phyloP scores from a whole-genome alignment of 2,888 invertebrate species.

The Apamea sordens region DNA sequence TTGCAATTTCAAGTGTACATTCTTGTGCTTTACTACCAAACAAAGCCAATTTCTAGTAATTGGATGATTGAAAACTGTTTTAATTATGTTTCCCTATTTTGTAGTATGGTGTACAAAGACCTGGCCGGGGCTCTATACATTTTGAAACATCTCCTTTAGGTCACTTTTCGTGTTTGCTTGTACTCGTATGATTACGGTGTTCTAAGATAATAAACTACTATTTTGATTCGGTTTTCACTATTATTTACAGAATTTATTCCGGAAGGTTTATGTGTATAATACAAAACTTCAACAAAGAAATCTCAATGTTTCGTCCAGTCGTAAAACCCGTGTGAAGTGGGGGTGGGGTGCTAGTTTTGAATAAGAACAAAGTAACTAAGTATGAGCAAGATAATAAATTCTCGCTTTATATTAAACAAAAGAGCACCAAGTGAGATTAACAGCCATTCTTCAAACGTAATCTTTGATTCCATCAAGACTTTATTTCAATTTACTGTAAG shows the following conservation, averaged over 20 bases:
- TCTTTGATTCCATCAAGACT: conserved; percentile 24
- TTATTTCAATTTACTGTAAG: conserved; percentile 48
- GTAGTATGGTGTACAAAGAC: no score
- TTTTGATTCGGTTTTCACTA: neutral
- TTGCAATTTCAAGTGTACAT: no score
- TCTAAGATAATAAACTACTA: neutral
- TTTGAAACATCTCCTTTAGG: no score
- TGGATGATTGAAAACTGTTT: no score
- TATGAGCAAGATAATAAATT: neutral
- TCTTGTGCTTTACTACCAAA: no score
- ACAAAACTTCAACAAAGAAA: neutral
- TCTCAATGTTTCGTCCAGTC: neutral
- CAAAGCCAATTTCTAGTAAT: no score
- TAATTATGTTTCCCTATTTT: no score
- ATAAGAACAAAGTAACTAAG: neutral
- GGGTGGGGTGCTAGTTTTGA: neutral
- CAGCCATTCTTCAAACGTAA: conserved; percentile 2
- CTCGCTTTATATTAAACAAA: conserved; percentile 5
- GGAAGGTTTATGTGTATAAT: neutral
- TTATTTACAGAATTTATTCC: neutral
- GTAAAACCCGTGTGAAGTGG: neutral
- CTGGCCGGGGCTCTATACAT: no score
- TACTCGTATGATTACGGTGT: neutral
- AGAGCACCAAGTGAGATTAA: conserved; percentile 11
- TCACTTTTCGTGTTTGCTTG: neutral